These are phyloP conservation scores for Anthoscopus minutus DNA, from an alignment of 2,113 vertebrate species.

Conservation along the genomic window DNA sequence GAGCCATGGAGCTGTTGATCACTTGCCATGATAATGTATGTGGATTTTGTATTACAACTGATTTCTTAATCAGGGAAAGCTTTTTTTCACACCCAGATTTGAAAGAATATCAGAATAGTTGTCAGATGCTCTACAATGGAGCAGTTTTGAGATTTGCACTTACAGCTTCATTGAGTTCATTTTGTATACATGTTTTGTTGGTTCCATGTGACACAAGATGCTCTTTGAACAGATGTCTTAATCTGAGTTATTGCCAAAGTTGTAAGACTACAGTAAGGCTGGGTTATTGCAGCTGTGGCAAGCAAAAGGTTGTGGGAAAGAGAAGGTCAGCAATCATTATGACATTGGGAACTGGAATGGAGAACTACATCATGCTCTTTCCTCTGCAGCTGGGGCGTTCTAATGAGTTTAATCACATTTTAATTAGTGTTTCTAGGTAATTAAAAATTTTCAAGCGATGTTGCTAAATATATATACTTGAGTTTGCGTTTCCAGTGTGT, in stretches of 20 bases:
- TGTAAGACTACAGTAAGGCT: background rate
- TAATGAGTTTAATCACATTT: background rate
- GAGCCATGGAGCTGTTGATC: background rate
- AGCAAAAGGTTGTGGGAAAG: background rate
- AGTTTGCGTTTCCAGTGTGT: background rate
- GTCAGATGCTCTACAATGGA: background rate
- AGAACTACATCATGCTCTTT: background rate
- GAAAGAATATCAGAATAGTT: background rate
- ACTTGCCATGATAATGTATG: background rate
- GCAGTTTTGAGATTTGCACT: background rate
- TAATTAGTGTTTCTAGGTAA: background rate
- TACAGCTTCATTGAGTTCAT: background rate
- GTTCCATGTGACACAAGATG: background rate
- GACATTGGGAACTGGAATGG: background rate
- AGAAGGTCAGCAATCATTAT: fast-evolving
- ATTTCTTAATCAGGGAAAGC: background rate
- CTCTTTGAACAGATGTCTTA: background rate
- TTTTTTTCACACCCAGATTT: background rate
- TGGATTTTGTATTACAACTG: background rate
- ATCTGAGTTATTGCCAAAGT: background rate
- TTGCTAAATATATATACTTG: background rate
- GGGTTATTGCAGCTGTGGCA: background rate
- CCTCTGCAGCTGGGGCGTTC: background rate
- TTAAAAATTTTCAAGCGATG: background rate
- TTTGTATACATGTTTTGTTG: background rate